Percentiles rank a stretch among this genome's conserved stretches.
These are phyloP conservation scores for Catharus minimus DNA, from an alignment of 2,113 vertebrate species.

Conservation along the genomic window DNA sequence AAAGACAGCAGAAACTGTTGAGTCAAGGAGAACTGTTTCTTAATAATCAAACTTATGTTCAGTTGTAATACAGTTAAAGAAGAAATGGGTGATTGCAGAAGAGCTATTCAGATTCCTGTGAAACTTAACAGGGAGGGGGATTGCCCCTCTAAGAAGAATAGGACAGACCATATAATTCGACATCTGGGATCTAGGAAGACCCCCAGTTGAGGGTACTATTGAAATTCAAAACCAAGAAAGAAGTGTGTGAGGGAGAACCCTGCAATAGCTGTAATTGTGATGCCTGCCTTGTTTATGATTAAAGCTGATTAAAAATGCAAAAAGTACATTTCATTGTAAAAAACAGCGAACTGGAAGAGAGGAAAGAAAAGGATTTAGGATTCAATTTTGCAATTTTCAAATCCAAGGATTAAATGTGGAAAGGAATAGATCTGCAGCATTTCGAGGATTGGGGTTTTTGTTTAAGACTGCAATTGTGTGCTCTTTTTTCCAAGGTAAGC, in stretches of 20 bases:
- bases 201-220: constrained; percentile 64
- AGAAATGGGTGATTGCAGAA: constrained; percentile 58
- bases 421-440: neutral
- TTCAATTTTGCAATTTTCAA: constrained; percentile 69
- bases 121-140: constrained; percentile 61
- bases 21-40: constrained; percentile 4
- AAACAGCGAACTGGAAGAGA: constrained; percentile 25
- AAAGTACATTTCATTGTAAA: constrained; percentile 50
- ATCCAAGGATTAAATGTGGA: constrained; percentile 46
- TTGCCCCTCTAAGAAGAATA: constrained; percentile 27
- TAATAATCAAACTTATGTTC: constrained; percentile 36
- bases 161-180: constrained; percentile 59
- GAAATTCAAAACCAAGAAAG: constrained; percentile 66
- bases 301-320: constrained; percentile 72
- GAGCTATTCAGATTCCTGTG: constrained; percentile 55
- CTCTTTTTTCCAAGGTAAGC: constrained; percentile 56
- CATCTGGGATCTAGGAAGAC: constrained; percentile 72
- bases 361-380: constrained; percentile 44
- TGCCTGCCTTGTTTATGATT: constrained; percentile 64
- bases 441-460: constrained; percentile 30
- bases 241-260: neutral
- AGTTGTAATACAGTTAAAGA: constrained; percentile 48
- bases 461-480: constrained; percentile 46
- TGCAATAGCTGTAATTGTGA: constrained; percentile 46
- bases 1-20: neutral